Evolutionary conservation across 2,797 vertebrate genomes (phyloP).

Genomic region (Buceros bicornis): DNA sequence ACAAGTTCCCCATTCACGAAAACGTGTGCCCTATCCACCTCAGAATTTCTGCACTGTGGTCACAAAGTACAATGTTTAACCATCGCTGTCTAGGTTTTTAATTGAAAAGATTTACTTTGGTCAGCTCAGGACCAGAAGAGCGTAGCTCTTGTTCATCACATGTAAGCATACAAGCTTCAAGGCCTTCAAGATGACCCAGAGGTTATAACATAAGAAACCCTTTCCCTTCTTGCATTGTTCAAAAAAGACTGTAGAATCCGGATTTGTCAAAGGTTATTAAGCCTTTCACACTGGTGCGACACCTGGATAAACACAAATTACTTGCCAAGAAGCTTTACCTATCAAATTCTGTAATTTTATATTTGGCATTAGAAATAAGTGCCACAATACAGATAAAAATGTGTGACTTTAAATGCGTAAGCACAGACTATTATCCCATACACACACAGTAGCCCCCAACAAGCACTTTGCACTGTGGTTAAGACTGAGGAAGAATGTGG

Average conservation of each 20-base stretch:
- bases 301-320: neutral
- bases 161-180: neutral
- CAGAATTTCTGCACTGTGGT: neutral
- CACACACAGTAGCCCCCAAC: neutral
- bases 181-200: neutral
- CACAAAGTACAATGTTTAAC: neutral
- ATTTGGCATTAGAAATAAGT: neutral
- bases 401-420: neutral
- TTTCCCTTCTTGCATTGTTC: neutral
- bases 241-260: neutral
- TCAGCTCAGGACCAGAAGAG: neutral
- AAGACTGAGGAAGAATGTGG: neutral
- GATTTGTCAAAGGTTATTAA: neutral
- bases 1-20: neutral
- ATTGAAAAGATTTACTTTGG: neutral
- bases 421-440: neutral
- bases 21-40: neutral
- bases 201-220: neutral
- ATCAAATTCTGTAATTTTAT: neutral
- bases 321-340: neutral
- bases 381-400: neutral
- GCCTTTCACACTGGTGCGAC: neutral
- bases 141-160: neutral
- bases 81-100: neutral
- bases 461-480: neutral